Evolutionary conservation across 2,113 vertebrate species (phyloP).

Genomic region (Danionella cerebrum): DNA sequence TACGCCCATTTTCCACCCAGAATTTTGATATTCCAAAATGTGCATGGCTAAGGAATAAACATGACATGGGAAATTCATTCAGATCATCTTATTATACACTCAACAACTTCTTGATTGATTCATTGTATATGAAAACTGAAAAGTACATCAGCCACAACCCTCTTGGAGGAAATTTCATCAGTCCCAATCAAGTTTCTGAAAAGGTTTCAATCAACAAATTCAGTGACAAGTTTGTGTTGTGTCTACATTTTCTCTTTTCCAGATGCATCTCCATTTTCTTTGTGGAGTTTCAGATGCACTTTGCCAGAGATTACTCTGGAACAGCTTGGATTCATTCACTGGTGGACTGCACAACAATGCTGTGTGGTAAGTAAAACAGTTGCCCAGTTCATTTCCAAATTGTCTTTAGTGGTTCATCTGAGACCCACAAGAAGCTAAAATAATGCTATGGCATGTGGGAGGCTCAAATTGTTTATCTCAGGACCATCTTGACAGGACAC

Average conservation of each 20-base stretch:
- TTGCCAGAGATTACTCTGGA: slow-evolving; percentile 80
- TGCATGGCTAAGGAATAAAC: too few species aligned
- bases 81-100: too few species aligned
- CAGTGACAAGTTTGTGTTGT: background rate
- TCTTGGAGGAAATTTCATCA: too few species aligned
- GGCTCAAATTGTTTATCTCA: slow-evolving; percentile 19
- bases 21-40: too few species aligned
- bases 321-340: slow-evolving; percentile 96
- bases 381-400: background rate
- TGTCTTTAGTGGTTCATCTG: background rate
- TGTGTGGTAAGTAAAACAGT: slow-evolving; percentile 79
- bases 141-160: too few species aligned
- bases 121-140: too few species aligned
- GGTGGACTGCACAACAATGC: slow-evolving; percentile 88
- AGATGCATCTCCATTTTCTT: slow-evolving; percentile 96
- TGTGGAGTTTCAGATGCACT: slow-evolving; percentile 88
- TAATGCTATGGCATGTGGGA: slow-evolving; percentile 7
- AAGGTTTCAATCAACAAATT: too few species aligned
- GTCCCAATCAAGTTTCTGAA: too few species aligned
- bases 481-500: slow-evolving; percentile 31
- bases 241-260: slow-evolving; percentile 27
- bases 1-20: too few species aligned
- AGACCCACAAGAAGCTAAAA: background rate
- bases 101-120: too few species aligned
- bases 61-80: too few species aligned